Base-by-base conservation (phyloP, 2,113 vertebrate genomes). In the Tachysurus fulvidraco region DNA sequence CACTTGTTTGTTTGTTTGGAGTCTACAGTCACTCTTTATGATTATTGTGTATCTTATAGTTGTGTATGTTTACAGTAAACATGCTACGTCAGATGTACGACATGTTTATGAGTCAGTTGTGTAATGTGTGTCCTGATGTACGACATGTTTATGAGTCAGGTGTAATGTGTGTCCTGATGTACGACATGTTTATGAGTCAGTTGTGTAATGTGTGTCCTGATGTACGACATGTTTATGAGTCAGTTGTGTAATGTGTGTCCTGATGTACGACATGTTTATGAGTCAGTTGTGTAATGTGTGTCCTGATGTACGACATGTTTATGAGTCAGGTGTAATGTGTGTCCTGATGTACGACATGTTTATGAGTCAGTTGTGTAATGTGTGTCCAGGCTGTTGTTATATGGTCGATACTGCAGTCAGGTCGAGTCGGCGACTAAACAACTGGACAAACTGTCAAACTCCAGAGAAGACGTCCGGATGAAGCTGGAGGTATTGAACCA, bases 331-430 rank as follows among this genome's bases (percentile, higher is more conserved):
- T n/a, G n/a, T n/a, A n/a, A n/a, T n/a, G n/a, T n/a, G n/a, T n/a
- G n/a, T n/a, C n/a, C n/a, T n/a, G n/a, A n/a, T n/a, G n/a, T n/a
- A n/a, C n/a, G 36, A 36, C 36, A 36, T 36, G 36, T 36, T 36
- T 36, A 36, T 57, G 17, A 19, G 46, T 52, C 16, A 54, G 62
- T 65, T 88, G 62, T 85, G 77, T 84, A 44, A 54, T 23, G 14
- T 41, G 65, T 73, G 41, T 0, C 0, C 89, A 98, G 97, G 92
- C 94, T 98, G 71, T 93, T 98, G 9, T 84, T 96, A 55, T 98
- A 98, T 0, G 97, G 97, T 0, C 94, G 91, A 16, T 98, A 98
- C 91, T 98, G 97, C 65, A 98, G 97, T 88, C 96, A 98, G 89
- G 96, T 98, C 88, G 97, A 98, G 86, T 91, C 95, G 0, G 96